A percentile compares a stretch with the other conserved stretches of the same genome.
These are phyloP conservation scores for Nysson spinosus DNA, from an alignment of 2,888 invertebrate genomes.

Conservation along the genomic window DNA sequence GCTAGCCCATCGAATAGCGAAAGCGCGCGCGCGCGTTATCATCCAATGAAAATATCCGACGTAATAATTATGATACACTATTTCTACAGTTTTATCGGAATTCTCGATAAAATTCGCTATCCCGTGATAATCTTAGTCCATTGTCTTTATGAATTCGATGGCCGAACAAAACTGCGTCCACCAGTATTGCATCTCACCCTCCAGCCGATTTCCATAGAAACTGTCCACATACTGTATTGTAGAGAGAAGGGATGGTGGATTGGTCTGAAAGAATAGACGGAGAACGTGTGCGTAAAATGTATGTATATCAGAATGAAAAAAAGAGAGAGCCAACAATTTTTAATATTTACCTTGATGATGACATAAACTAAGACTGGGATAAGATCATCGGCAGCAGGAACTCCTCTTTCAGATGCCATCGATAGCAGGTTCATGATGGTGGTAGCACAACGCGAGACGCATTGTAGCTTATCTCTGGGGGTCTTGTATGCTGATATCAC, in stretches of 20 bases:
- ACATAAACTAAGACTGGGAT: conserved; percentile 98
- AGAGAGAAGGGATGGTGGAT: conserved; percentile 95
- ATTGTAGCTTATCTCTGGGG: conserved; percentile 90
- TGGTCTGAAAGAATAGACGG: conserved; percentile 90
- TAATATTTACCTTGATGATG: conserved; percentile 85
- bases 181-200: conserved; percentile 97
- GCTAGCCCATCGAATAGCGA: too few species aligned
- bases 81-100: conserved; percentile 47
- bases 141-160: conserved; percentile 98
- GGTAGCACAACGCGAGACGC: conserved; percentile 91
- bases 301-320: not conserved
- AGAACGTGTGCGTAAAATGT: too few species aligned
- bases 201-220: conserved; percentile 89
- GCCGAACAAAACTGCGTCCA: conserved; percentile 99
- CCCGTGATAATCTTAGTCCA: conserved; percentile 83
- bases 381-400: conserved; percentile 96
- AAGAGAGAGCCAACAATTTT: not conserved
- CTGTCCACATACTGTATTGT: conserved; percentile 97
- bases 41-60: conserved; percentile 2
- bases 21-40: too few species aligned
- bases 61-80: conserved; percentile 44
- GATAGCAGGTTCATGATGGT: conserved; percentile 96
- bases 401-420: conserved; percentile 86
- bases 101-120: conserved; percentile 14
- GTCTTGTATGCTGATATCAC: conserved; percentile 95